These are phyloP conservation scores for Trichopria drosophilae DNA, from an alignment of 2,888 invertebrate species.

Conservation along the genomic window DNA sequence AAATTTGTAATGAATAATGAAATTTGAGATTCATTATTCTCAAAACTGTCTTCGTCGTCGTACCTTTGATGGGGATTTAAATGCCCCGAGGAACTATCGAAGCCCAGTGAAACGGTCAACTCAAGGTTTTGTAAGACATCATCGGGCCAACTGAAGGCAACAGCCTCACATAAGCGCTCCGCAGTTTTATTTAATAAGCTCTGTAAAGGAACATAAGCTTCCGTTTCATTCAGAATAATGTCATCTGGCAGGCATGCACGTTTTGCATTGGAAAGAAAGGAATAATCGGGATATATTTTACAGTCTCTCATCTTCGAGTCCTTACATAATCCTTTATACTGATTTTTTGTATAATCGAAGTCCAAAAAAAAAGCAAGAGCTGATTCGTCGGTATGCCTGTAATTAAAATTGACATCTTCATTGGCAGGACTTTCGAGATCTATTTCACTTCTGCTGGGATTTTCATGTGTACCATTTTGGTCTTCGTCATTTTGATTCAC, in stretches of 20 bases:
- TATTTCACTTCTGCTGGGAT: too few species aligned
- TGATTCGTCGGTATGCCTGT: not conserved
- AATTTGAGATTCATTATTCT: too few species aligned
- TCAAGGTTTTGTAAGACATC: not conserved
- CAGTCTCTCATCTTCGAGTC: not conserved
- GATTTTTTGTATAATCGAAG: not conserved
- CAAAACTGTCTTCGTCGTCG: too few species aligned
- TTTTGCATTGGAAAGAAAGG: not conserved
- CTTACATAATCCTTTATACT: not conserved
- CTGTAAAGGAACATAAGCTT: not conserved
- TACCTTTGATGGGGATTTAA: too few species aligned
- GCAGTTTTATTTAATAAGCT: constrained; percentile 3
- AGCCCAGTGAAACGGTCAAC: constrained; percentile 8
- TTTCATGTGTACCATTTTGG: too few species aligned
- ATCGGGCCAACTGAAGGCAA: not conserved
- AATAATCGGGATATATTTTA: constrained; percentile 1
- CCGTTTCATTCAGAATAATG: not conserved
- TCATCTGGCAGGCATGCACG: not conserved
- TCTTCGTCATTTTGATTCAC: too few species aligned
- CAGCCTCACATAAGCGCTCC: not conserved
- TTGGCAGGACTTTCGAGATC: too few species aligned
- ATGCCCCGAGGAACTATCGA: constrained; percentile 16
- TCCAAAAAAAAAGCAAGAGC: not conserved
- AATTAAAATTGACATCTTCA: too few species aligned
- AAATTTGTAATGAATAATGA: too few species aligned